Conservation (phyloP, 2,888 invertebrate species). For the Latrodectus hesperus region DNA sequence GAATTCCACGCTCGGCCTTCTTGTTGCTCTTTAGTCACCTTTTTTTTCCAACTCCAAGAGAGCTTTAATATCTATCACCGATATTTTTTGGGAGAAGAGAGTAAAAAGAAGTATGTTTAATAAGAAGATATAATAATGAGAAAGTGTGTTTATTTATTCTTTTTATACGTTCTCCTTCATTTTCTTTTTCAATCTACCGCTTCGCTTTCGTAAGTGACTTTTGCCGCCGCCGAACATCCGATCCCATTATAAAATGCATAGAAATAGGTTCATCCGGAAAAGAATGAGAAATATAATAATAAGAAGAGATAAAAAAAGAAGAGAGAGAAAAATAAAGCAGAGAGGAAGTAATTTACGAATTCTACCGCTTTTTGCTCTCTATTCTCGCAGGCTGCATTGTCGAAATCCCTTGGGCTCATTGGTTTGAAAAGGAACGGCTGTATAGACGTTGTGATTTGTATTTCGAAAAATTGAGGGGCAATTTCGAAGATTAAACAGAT, state of each 20-base stretch:
- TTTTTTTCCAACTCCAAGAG: constrained; percentile 3
- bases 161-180: background rate
- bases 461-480: constrained; percentile 3
- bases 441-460: background rate
- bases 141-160: constrained; percentile 12
- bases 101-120: constrained; percentile 40
- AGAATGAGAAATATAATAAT: constrained; percentile 16
- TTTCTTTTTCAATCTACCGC: background rate
- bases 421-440: constrained; percentile 22
- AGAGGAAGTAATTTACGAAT: constrained; percentile 47
- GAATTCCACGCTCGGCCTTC: background rate
- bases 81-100: constrained; percentile 7
- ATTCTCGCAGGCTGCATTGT: constrained; percentile 54
- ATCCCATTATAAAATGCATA: constrained; percentile 56
- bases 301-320: background rate
- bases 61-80: constrained; percentile 56
- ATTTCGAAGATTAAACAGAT: constrained; percentile 1
- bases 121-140: constrained; percentile 68
- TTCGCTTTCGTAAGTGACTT: background rate
- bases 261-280: constrained; percentile 30
- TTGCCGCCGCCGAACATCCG: constrained; percentile 20
- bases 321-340: too few relatives aligned
- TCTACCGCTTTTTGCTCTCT: constrained; percentile 15
- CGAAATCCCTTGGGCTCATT: constrained; percentile 27
- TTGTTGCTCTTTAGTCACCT: background rate